Conservation (phyloP, 1,140 invertebrate species). For the Drosophila nigromelanica region DNA sequence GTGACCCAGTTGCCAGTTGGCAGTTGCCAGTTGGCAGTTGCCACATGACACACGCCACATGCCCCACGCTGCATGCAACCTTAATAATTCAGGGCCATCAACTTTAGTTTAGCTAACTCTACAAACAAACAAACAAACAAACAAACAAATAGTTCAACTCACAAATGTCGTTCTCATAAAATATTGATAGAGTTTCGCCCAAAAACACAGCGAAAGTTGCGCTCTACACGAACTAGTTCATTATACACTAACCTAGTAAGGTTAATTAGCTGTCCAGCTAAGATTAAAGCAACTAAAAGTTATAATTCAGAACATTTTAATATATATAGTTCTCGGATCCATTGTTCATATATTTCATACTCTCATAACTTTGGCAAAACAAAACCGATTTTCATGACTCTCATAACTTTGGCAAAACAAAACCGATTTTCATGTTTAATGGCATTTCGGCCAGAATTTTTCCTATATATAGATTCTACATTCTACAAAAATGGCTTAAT, state of each 20-base stretch:
- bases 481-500: too few species aligned
- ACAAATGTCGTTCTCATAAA: constrained; percentile 52
- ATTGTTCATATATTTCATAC: too few species aligned
- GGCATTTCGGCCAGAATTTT: too few species aligned
- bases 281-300: neutral
- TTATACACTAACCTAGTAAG: constrained; percentile 7
- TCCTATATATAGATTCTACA: too few species aligned
- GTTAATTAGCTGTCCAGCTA: neutral
- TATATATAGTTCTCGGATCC: too few species aligned
- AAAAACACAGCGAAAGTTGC: constrained; percentile 55
- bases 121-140: constrained; percentile 30
- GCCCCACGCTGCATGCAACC: constrained; percentile 34
- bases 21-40: constrained; percentile 13
- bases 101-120: constrained; percentile 37
- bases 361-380: too few species aligned
- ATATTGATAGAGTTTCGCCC: constrained; percentile 53
- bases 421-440: too few species aligned
- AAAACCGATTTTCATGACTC: too few species aligned
- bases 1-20: constrained; percentile 64
- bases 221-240: constrained; percentile 6
- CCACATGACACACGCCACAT: constrained; percentile 43
- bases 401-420: too few species aligned
- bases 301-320: too few species aligned
- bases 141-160: constrained; percentile 51
- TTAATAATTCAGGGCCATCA: constrained; percentile 73